These are phyloP conservation scores for Eupelmus urozonus DNA, from an alignment of 2,888 invertebrate genomes.

Conservation along the genomic window DNA sequence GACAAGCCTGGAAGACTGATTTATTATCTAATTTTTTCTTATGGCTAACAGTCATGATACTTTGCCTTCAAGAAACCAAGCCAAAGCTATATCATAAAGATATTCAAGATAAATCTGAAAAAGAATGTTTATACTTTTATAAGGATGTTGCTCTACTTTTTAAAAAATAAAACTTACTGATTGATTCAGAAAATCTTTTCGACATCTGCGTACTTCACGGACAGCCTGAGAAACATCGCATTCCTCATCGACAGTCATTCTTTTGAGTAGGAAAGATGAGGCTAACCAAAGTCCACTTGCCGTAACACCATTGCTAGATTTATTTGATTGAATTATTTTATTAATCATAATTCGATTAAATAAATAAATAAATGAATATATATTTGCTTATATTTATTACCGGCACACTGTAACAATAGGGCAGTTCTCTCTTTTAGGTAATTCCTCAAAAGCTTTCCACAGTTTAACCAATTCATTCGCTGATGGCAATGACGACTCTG, in stretches of 20 bases:
- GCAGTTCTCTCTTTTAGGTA: conserved; percentile 69
- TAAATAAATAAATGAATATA: too few relatives aligned
- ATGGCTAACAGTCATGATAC: too few relatives aligned
- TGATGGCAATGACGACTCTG: conserved; percentile 61
- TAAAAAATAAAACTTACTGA: conserved; percentile 68
- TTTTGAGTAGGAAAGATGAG: conserved; percentile 77
- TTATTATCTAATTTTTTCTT: too few relatives aligned
- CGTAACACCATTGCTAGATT: conserved; percentile 77
- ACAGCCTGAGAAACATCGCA: conserved; percentile 79
- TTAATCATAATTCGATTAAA: background rate
- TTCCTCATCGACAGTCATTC: conserved; percentile 78
- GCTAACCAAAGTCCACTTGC: conserved; percentile 78
- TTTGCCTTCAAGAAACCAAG: too few relatives aligned
- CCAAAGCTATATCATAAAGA: conserved; percentile 72
- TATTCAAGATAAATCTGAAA: conserved; percentile 75
- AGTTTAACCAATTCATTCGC: conserved; percentile 71
- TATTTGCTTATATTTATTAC: conserved; percentile 63
- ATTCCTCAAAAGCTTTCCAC: conserved; percentile 72
- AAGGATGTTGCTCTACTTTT: background rate
- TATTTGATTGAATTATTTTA: background rate
- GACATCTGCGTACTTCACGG: conserved; percentile 76
- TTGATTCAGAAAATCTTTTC: conserved; percentile 74
- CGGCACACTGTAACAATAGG: conserved; percentile 75
- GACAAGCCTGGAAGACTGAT: too few relatives aligned
- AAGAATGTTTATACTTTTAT: background rate